Evolutionary conservation across 2,113 vertebrate species (phyloP).

Genomic region (Scopus umbretta): DNA sequence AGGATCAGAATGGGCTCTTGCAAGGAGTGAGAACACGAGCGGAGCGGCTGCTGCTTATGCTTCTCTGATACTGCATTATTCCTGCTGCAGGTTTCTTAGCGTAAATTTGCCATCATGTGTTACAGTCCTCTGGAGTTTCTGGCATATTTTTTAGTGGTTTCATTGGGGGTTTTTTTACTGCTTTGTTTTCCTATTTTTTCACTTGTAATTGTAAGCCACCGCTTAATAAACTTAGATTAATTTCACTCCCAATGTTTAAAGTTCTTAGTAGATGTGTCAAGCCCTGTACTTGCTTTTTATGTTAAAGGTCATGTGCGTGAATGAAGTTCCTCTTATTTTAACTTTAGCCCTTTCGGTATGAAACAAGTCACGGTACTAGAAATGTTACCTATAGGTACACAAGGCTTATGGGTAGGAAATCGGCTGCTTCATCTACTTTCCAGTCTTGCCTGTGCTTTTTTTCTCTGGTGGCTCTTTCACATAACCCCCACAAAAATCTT

Average conservation of each 20-base stretch:
- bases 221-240: background rate
- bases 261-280: background rate
- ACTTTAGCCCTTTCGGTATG: background rate
- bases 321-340: background rate
- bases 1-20: rapidly evolving
- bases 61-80: background rate
- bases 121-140: background rate
- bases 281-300: background rate
- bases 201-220: background rate
- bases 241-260: background rate
- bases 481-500: background rate
- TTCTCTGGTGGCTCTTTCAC: background rate
- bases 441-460: background rate
- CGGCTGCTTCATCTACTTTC: background rate
- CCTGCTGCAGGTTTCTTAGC: background rate
- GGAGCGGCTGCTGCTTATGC: rapidly evolving
- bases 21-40: background rate
- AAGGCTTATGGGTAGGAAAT: background rate
- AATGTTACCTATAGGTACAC: background rate
- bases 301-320: background rate
- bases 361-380: background rate
- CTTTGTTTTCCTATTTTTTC: background rate
- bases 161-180: background rate
- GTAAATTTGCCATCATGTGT: background rate
- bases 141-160: background rate